phyloP scores from a whole-genome alignment of 2,797 vertebrate genomes.

The Cyclopterus lumpus region DNA sequence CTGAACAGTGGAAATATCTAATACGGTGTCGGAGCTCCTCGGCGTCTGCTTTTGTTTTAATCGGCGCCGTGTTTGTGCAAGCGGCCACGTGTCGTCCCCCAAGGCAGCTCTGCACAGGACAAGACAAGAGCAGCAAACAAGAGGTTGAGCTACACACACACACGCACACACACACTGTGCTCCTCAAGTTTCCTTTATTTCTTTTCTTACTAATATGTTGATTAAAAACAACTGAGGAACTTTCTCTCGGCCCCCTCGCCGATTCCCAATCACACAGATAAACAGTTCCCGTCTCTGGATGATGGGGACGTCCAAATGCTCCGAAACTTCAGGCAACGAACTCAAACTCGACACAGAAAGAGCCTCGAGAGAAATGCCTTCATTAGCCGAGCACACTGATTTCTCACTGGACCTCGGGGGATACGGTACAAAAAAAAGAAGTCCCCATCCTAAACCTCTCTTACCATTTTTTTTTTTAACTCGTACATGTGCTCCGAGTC shows the following conservation, averaged over 20 bases:
- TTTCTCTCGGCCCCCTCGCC: background rate
- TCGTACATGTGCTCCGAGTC: no score
- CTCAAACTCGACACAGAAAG: background rate
- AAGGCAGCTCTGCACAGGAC: conserved; percentile 21
- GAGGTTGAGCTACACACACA: conserved; percentile 2
- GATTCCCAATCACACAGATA: conserved; percentile 23
- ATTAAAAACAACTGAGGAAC: background rate
- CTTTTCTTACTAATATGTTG: background rate
- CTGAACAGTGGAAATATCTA: conserved; percentile 67
- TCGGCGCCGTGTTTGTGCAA: conserved; percentile 54
- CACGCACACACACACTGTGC: background rate
- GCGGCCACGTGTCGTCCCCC: conserved; percentile 44
- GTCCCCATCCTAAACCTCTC: background rate
- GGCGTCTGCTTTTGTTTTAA: conserved; percentile 66
- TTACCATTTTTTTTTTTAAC: background rate
- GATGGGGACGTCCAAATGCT: no score
- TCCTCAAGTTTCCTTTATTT: conserved; percentile 2
- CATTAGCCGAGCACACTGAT: background rate
- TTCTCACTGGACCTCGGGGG: background rate
- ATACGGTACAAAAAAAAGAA: background rate
- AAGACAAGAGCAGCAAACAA: background rate
- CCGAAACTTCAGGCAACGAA: conserved; percentile 13
- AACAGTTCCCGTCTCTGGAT: conserved; percentile 25
- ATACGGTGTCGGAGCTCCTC: conserved; percentile 56
- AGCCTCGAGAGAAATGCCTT: conserved; percentile 2